A percentile compares a stretch with the other conserved stretches of the same genome.
phyloP scores from a whole-genome alignment of 2,113 vertebrate genomes.

The Cacatua alba region DNA sequence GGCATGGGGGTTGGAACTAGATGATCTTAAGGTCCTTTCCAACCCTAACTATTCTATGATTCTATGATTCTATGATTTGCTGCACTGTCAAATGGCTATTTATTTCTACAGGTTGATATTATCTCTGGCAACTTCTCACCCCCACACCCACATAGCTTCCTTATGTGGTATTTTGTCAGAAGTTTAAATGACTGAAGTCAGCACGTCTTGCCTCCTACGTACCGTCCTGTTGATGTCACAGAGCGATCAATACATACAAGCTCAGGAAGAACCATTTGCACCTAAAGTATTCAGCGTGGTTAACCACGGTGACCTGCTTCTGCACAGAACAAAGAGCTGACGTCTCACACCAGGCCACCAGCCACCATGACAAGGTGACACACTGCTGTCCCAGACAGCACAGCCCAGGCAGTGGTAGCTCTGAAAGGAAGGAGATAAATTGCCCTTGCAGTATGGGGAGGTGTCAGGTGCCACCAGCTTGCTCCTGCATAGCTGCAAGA shows the following conservation, averaged over 20 bases:
- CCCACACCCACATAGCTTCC: not conserved
- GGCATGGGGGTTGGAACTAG: not conserved
- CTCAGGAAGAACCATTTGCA: not conserved
- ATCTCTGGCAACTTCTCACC: not conserved
- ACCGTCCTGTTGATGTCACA: not conserved
- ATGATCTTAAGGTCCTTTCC: not conserved
- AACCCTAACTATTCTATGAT: not conserved
- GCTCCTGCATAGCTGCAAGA: not conserved
- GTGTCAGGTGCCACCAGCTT: not conserved
- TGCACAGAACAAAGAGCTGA: not conserved
- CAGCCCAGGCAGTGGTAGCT: not conserved
- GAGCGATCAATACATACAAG: not conserved
- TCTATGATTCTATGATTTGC: not conserved
- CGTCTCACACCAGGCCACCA: not conserved
- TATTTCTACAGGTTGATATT: not conserved
- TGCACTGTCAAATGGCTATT: not conserved
- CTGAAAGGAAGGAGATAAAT: not conserved
- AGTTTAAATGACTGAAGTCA: not conserved
- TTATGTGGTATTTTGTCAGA: not conserved
- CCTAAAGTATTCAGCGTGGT: slow-evolving; percentile 1
- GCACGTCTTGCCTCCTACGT: not conserved
- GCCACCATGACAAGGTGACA: not conserved
- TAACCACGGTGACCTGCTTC: slow-evolving; percentile 51
- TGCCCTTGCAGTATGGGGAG: not conserved
- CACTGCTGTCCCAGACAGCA: accelerated